Evolutionary conservation across 1,140 invertebrate genomes (phyloP), one percentile per base, ranked within the genome.

Genomic region (Eueides isabella): DNA sequence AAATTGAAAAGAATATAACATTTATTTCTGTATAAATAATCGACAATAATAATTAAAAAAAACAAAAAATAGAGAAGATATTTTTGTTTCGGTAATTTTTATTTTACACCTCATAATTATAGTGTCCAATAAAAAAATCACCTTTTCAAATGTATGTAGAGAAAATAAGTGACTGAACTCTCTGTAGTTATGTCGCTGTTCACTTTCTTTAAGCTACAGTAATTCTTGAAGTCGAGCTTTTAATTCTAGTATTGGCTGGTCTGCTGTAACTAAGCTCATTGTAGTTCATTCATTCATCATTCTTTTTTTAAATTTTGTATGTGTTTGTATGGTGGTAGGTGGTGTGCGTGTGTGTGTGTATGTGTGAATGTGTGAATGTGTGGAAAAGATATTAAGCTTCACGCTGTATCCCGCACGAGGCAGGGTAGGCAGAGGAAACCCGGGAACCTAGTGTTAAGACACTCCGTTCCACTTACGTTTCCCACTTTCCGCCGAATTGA

Each of bases 261-360:
- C 19, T 26, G 48, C 48, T 55, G 48, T 55, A 55, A 55, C 48
- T 55, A 55, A 55, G 48, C 26, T 26, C 48, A 55, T 26, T 26
- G 26, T 55, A 6, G 16, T 26, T 26, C 48, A 55, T 55, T 55
- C 41, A 55, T 55, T 55, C 48, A 55, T 55, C 6, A 44, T 44
- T 19, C 41, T 55, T n/a, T 55, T 23, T 55, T 12, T n/a, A n/a
- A 23, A 23, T 12, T 55, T n/a, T 55, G 7, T 55, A 26, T 55
- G 9, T 55, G 11, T 38, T 38, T 5, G 35, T 38, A 11, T 38
- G n/a, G n/a, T n/a, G n/a, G n/a, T n/a, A n/a, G n/a, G n/a, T n/a
- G n/a, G 31, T 31, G 7, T 31, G 31, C 7, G 7, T 44, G 41
- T 31, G 41, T 44, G n/a, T 19, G 19, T 44, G 41, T n/a, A 44